Conservation (phyloP, 1,140 invertebrate species). For the Sycophaga agraensis region DNA sequence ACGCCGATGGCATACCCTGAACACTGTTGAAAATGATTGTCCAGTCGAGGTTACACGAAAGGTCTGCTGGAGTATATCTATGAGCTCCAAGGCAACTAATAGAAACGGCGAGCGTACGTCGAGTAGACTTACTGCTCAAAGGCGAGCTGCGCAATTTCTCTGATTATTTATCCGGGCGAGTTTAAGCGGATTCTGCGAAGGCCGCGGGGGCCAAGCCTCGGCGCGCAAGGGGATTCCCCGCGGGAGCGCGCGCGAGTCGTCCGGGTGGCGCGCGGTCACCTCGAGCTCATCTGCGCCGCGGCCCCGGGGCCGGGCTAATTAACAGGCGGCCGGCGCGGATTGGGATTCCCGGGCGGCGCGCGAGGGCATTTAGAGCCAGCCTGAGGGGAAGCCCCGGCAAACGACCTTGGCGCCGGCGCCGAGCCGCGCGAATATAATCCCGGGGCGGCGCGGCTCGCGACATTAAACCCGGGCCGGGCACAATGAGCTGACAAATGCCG, state of each 20-base stretch:
- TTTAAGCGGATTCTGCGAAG: too few relatives aligned
- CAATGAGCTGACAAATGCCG: constrained; percentile 56
- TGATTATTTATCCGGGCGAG: too few relatives aligned
- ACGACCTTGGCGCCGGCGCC: neutral
- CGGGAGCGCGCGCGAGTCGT: neutral
- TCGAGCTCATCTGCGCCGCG: neutral
- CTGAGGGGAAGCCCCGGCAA: neutral
- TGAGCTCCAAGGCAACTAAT: too few relatives aligned
- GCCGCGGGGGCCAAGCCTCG: neutral
- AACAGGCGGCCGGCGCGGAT: neutral
- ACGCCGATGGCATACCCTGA: too few relatives aligned
- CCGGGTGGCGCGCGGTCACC: neutral
- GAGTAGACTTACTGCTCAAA: too few relatives aligned
- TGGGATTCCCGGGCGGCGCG: neutral
- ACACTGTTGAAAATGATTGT: too few relatives aligned
- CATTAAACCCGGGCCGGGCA: constrained; percentile 56
- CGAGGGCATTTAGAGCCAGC: neutral
- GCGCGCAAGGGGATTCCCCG: too few relatives aligned
- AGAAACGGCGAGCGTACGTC: too few relatives aligned
- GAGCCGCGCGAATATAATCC: constrained; percentile 27
- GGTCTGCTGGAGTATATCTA: too few relatives aligned
- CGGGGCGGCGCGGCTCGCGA: constrained; percentile 31
- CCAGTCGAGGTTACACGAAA: too few relatives aligned
- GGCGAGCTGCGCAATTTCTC: too few relatives aligned
- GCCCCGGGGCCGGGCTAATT: constrained; percentile 11